Percentiles rank a stretch among this genome's conserved stretches.
phyloP scores from a whole-genome alignment of 2,888 invertebrate species.

The Scrobipalpa atriplicella region DNA sequence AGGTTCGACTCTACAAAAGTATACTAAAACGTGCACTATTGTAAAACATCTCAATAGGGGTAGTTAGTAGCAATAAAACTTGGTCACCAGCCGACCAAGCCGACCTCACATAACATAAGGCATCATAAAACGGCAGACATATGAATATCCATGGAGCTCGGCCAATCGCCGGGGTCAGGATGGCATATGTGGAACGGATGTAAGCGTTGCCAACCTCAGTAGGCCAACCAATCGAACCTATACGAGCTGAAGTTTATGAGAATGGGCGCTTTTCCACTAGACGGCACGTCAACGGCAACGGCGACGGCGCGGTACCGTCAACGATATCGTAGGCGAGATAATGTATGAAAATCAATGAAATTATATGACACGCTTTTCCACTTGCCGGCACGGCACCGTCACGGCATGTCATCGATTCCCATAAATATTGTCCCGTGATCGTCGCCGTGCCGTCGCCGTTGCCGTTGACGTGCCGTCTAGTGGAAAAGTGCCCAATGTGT shows the following conservation, averaged over 20 bases:
- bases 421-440: too few relatives aligned
- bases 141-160: constrained; percentile 40
- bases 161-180: constrained; percentile 46
- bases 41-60: not conserved
- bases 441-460: too few relatives aligned
- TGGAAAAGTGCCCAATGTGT: too few relatives aligned
- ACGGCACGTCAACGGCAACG: too few relatives aligned
- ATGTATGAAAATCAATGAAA: too few relatives aligned
- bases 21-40: not conserved
- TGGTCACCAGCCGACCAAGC: not conserved
- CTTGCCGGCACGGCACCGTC: too few relatives aligned
- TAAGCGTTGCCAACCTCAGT: constrained; percentile 45
- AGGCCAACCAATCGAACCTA: not conserved
- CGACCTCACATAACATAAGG: not conserved
- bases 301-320: too few relatives aligned
- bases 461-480: too few relatives aligned
- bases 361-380: too few relatives aligned
- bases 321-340: too few relatives aligned
- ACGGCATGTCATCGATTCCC: too few relatives aligned
- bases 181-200: constrained; percentile 41
- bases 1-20: not conserved
- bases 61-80: not conserved
- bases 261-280: too few relatives aligned
- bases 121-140: constrained; percentile 17
- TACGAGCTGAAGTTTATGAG: not conserved